These are phyloP conservation scores for Lepidurus apus DNA, from an alignment of 1,140 invertebrate species.

Conservation along the genomic window DNA sequence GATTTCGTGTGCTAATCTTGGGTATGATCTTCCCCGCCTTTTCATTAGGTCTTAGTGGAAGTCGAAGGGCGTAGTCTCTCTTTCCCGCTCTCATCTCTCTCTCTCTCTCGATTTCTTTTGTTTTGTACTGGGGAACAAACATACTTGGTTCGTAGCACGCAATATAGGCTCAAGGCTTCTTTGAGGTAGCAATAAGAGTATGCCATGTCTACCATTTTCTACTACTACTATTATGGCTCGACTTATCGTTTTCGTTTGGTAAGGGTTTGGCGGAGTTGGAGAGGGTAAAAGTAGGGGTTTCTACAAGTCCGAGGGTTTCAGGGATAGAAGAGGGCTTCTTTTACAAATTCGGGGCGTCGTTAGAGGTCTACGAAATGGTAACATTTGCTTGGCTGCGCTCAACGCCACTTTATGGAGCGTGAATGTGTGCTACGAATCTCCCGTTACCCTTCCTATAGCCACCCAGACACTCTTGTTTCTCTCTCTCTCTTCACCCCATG, in stretches of 20 bases:
- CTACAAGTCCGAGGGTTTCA: neutral
- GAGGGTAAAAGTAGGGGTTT: neutral
- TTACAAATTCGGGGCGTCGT: constrained; percentile 23
- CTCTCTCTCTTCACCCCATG: too few species aligned
- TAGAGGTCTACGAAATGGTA: constrained; percentile 15
- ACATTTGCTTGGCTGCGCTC: constrained; percentile 31
- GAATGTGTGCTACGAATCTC: constrained; percentile 13
- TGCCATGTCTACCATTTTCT: too few species aligned
- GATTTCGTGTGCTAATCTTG: constrained; percentile 21
- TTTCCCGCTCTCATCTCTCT: neutral
- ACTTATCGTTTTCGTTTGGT: neutral
- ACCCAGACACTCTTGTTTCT: too few species aligned
- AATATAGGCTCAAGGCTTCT: neutral
- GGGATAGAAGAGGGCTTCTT: neutral
- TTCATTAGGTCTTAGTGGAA: neutral
- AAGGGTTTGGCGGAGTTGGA: neutral
- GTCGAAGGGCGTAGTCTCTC: neutral
- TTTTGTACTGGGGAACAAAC: neutral
- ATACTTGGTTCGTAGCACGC: neutral
- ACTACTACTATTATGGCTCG: neutral
- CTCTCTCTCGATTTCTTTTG: constrained; percentile 9
- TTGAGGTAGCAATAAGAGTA: neutral
- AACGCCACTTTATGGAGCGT: constrained; percentile 31
- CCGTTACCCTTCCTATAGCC: neutral
- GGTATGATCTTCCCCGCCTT: constrained; percentile 17